Percentiles rank a stretch among this genome's conserved stretches.
phyloP scores from a whole-genome alignment of 2,888 invertebrate genomes.

The Papilio demoleus region DNA sequence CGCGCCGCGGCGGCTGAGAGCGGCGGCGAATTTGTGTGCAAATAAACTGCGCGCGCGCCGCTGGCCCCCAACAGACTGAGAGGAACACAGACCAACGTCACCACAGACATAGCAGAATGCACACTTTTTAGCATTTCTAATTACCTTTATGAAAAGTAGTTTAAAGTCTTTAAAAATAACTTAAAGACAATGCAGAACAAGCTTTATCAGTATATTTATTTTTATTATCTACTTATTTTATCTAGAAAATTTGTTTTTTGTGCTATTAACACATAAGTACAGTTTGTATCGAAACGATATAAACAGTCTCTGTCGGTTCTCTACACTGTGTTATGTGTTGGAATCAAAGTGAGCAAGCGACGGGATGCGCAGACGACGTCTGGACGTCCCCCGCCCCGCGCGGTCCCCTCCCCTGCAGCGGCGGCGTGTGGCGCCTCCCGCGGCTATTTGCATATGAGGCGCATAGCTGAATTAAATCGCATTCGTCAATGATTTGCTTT shows the following conservation, averaged over 20 bases:
- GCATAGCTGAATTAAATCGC: constrained; percentile 36
- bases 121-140: too few relatives aligned
- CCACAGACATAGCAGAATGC: constrained; percentile 15
- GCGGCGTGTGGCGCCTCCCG: constrained; percentile 13
- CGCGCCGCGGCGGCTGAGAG: constrained; percentile 55
- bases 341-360: constrained; percentile 70
- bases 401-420: constrained; percentile 20
- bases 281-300: too few relatives aligned
- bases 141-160: too few relatives aligned
- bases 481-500: constrained; percentile 28
- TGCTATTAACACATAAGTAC: too few relatives aligned
- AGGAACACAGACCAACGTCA: constrained; percentile 44
- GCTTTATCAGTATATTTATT: not conserved
- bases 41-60: constrained; percentile 60
- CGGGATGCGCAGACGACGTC: constrained; percentile 81
- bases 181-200: too few relatives aligned
- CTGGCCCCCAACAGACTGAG: constrained; percentile 72
- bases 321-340: constrained; percentile 45
- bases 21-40: constrained; percentile 51
- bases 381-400: constrained; percentile 52
- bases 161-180: too few relatives aligned
- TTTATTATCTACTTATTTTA: too few relatives aligned
- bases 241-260: too few relatives aligned
- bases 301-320: constrained; percentile 30
- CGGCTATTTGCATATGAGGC: constrained; percentile 45